Conservation (phyloP, 1,140 invertebrate species). For the Apis florea region DNA sequence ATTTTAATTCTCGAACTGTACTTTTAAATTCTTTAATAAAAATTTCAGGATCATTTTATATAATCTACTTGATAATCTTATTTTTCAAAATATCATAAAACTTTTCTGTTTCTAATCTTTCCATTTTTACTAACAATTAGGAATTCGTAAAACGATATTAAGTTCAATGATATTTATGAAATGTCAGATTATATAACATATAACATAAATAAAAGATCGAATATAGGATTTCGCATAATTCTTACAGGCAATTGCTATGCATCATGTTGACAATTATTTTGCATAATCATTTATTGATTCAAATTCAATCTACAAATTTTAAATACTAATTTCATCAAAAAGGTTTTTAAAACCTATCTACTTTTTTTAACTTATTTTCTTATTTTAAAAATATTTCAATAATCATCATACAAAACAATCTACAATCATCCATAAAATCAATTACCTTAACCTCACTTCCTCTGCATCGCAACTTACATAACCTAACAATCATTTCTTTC, state of each 20-base stretch:
- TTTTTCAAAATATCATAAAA: too few relatives aligned
- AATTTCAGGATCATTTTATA: too few relatives aligned
- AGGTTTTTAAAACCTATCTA: not conserved
- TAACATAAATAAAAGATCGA: not conserved
- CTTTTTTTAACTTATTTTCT: too few relatives aligned
- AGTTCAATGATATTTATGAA: too few relatives aligned
- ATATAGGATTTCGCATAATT: not conserved
- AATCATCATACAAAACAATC: too few relatives aligned
- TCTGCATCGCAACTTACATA: fast-evolving
- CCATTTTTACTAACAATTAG: too few relatives aligned
- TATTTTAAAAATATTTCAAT: not conserved
- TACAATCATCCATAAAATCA: not conserved
- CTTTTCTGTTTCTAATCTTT: too few relatives aligned
- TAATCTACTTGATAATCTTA: too few relatives aligned
- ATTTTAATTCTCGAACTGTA: not conserved
- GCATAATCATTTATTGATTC: conserved; percentile 16
- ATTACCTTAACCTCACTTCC: too few relatives aligned
- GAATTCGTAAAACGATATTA: too few relatives aligned
- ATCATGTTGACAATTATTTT: not conserved
- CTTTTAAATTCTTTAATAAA: not conserved
- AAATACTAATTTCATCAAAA: not conserved
- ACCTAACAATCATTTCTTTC: not conserved
- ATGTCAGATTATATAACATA: not conserved
- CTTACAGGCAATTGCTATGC: not conserved
- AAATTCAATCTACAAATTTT: not conserved